Evolutionary conservation across 2,113 vertebrate genomes (phyloP).

Genomic region (Dinomys branickii): DNA sequence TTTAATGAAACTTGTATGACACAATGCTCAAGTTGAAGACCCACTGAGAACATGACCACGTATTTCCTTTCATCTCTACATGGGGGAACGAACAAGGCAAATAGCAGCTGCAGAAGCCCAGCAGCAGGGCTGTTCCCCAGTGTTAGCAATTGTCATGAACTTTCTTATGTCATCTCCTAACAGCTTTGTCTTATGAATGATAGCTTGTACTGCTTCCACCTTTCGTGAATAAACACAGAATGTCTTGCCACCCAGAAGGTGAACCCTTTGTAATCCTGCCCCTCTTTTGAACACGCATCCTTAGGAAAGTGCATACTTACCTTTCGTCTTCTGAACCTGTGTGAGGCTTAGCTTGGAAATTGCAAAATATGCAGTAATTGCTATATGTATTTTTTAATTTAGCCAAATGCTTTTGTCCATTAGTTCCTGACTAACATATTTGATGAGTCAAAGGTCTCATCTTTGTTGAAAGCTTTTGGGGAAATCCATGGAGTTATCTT

Average conservation of each 20-base stretch:
- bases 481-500: background rate
- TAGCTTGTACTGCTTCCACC: background rate
- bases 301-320: background rate
- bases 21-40: slow-evolving; percentile 69
- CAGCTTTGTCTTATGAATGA: slow-evolving; percentile 50
- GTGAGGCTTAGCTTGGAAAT: background rate
- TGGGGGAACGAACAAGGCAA: slow-evolving; percentile 28
- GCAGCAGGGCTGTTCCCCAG: background rate
- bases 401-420: background rate
- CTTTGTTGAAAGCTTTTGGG: background rate
- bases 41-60: slow-evolving; percentile 65
- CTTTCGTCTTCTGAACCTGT: background rate
- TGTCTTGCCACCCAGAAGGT: slow-evolving; percentile 34
- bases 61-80: slow-evolving; percentile 63
- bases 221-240: slow-evolving; percentile 52
- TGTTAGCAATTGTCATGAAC: slow-evolving; percentile 44
- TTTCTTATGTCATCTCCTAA: slow-evolving; percentile 45
- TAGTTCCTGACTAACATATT: background rate
- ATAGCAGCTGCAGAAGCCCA: slow-evolving; percentile 16
- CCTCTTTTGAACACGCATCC: background rate
- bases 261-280: background rate
- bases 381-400: background rate
- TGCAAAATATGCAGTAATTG: background rate
- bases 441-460: background rate
- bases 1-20: slow-evolving; percentile 71